Base-by-base conservation (phyloP, 2,113 vertebrate genomes). In the Chionodraco myersi region DNA sequence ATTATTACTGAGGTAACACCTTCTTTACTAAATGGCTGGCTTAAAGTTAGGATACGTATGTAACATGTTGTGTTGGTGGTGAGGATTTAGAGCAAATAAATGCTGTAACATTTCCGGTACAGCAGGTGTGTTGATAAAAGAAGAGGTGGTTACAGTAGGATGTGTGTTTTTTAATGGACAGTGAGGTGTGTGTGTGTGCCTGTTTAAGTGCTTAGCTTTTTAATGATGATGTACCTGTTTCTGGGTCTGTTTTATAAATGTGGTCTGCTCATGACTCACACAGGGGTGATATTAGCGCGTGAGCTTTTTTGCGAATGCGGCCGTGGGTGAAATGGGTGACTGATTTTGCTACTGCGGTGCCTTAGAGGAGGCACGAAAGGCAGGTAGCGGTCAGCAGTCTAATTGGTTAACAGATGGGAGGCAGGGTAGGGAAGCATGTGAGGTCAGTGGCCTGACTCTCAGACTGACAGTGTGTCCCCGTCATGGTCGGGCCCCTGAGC, bases 371-470 rank as follows among this genome's bases (percentile, higher is more conserved):
- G 69, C 78, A 63, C 15, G 11, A 16, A 41, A 82, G 54, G 80
- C 79, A 73, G 75, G 58, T 76, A 41, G 71, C 30, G 23, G 56
- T 23, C 58, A 71, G 86, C 10, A 66, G 72, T 60, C 77, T 87
- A 84, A 90, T 80, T 80, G 88, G 77, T 77, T 80, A 85, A 89
- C 69, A 88, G 75, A 86, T 86, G 83, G 71, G 76, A 72, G 49
- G 41, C 41, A 44, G 48, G 66, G 63, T 74, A 62, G 72, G 60
- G 61, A 72, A 60, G 70, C 34, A 11, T 77, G 67, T 68, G 58
- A 77, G 77, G 89, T 88, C 84, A 82, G 68, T 26, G 77, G 76
- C 54, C 81, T 52, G 72, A 66, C 70, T 77, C 45, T 72, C 67
- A 72, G 66, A 54, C 63, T 48, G 41, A 62, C 62, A 56, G 47